These are phyloP conservation scores for Pseudoips prasinana DNA, from an alignment of 2,888 invertebrate species.

Conservation along the genomic window DNA sequence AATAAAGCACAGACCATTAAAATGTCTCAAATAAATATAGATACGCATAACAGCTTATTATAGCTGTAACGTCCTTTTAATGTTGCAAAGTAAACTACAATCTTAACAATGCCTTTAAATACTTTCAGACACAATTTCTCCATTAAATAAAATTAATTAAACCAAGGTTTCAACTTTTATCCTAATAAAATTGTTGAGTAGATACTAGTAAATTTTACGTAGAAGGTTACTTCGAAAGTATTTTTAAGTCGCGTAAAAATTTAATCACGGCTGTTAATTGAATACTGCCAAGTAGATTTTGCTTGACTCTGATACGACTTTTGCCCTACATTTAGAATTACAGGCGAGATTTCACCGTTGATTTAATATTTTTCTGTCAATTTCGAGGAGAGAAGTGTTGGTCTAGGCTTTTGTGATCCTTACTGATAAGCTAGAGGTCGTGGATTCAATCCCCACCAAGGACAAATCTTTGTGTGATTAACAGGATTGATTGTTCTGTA, in stretches of 20 bases:
- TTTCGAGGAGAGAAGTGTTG: no score
- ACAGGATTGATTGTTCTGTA: no score
- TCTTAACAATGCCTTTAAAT: slow-evolving; percentile 38
- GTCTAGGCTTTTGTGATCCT: no score
- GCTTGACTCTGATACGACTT: slow-evolving; percentile 10
- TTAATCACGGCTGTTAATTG: slow-evolving; percentile 56
- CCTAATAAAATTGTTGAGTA: slow-evolving; percentile 44
- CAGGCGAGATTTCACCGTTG: no score
- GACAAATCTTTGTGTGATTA: no score
- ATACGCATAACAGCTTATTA: slow-evolving; percentile 12
- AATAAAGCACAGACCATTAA: slow-evolving; percentile 12
- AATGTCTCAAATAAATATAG: no score
- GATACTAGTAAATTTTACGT: slow-evolving; percentile 26
- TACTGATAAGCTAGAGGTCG: no score
- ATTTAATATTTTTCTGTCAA: no score
- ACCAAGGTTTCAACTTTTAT: slow-evolving; percentile 49
- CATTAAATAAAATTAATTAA: slow-evolving; percentile 61
- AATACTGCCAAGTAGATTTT: slow-evolving; percentile 27
- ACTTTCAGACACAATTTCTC: slow-evolving; percentile 57
- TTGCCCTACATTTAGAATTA: slow-evolving; percentile 11
- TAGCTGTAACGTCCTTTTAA: no score
- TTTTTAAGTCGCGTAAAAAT: slow-evolving; percentile 61
- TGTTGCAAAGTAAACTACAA: slow-evolving; percentile 22
- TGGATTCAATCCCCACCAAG: no score
- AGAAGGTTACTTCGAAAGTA: slow-evolving; percentile 39